Base-by-base conservation (phyloP, 1,140 invertebrate genomes). In the Chelonus insularis region DNA sequence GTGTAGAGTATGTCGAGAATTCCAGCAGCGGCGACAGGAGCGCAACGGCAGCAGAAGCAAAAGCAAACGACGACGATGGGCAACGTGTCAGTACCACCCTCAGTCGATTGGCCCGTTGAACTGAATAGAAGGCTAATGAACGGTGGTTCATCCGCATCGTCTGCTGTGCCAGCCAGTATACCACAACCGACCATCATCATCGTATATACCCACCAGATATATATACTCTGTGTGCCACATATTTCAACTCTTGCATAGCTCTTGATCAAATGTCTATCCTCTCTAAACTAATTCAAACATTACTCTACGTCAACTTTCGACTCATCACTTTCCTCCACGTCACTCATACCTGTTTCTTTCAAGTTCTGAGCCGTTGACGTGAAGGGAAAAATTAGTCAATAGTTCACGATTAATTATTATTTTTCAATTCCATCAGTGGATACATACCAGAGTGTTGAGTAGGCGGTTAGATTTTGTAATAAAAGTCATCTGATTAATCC, bases 41-140 rank as follows among this genome's bases (percentile, higher is more conserved):
- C 12, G 45, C 45, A 48, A n/a, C 14, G 18, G 45, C 48, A 51
- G n/a, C 21, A 51, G 48, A 43, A 43, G 41, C 41, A 3, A 29
- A 51, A 25, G 32, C 20, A 37, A 23, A 57, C 16, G 36, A 41
- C 36, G 34, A 47, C 23, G 60, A 56, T 25, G 54, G 55, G 45
- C 62, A 50, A 55, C 68, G 70, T 74, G 75, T 73, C 68, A 69
- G 71, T 75, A 72, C 74, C 75, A 78, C 76, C 77, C 77, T 77
- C 74, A 69, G 68, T 52, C 71, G 69, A 70, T 76, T 76, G 74
- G 74, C 71, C 74, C 70, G 72, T 72, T 74, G 71, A 75, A 77
- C 72, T 79, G 77, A 79, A 79, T 79, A 79, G 77, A 72, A 68
- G 67, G 75, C 75, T 78, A 79, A 79, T 79, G 76, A 79, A 78